Evolutionary conservation across 2,888 invertebrate species (phyloP).

Genomic region (Crematogaster levior): DNA sequence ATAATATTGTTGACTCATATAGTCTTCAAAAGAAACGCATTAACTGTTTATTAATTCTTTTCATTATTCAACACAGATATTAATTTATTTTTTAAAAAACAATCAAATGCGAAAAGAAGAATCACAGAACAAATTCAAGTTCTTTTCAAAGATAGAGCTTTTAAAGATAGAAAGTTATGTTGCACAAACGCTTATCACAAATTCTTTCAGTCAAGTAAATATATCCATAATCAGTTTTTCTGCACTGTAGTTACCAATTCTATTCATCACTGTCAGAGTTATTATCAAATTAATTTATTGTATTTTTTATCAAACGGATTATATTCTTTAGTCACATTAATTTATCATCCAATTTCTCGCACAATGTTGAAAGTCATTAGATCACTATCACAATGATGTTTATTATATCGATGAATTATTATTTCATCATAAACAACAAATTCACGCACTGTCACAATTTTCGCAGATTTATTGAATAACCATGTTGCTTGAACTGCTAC

Average conservation of each 20-base stretch:
- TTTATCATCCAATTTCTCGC: not conserved
- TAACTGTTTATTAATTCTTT: slow-evolving; percentile 6
- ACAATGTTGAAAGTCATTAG: not conserved
- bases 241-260: slow-evolving; percentile 18
- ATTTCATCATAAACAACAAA: not conserved
- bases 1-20: not conserved
- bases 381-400: not conserved
- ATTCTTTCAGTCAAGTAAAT: not conserved
- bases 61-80: not conserved
- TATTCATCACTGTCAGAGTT: slow-evolving; percentile 7
- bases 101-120: not conserved
- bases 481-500: not conserved
- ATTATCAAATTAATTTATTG: not conserved
- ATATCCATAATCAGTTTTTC: slow-evolving; percentile 17
- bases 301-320: not conserved
- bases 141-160: no score
- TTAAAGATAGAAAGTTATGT: not conserved
- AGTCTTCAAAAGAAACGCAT: not conserved
- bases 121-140: not conserved
- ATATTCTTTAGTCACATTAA: not conserved
- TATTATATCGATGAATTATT: not conserved
- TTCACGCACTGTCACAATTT: slow-evolving; percentile 33
- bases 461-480: slow-evolving; percentile 20
- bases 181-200: slow-evolving; percentile 1
- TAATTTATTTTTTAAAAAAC: not conserved